Base-by-base conservation (phyloP, 2,888 invertebrate genomes). In the Ryuthela nishihirai region DNA sequence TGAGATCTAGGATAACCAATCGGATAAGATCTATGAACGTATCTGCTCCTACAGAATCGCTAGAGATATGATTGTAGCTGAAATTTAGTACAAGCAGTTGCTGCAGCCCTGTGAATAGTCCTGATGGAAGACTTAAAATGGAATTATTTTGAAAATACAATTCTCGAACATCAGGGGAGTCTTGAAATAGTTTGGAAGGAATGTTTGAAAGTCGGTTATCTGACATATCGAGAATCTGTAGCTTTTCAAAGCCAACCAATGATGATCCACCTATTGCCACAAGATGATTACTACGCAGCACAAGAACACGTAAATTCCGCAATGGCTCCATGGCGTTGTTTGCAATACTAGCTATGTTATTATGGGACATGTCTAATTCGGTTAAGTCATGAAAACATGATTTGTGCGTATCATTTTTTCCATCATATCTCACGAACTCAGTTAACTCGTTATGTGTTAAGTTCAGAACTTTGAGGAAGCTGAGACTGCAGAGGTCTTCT, bases 131-230 rank as follows among this genome's bases (percentile, higher is more conserved):
- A 39, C 86, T 85, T 73, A 85, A 85, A 69, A 94, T 85, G 20
- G 90, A 88, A 79, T 93, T 93, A 76, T 92, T 92, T 75, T 90
- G 88, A 72, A 92, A 77, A 76, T 90, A 87, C 71, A 93, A 84
- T 77, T 92, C 91, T 76, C 87, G 88, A 69, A 93, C 77, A 66
- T 85, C 83, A 64, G 82, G 78, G n/a, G 84, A 83, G 35, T 83
- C 82, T 54, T 82, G 52, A 89, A 94, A 90, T 54, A 91, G 74
- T 40, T 85, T 85, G 68, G 87, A 83, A 1, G 93, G 92, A 70
- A 94, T 74, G 17, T 83, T 82, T 67, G 84, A 85, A 68, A 95
- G 77, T 65, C 83, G 83, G 75, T 95, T 95, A 73, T 86, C 85
- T 67, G 91, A 88, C 71, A 92, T 79, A 78, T 94, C 91, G 46